Conservation (phyloP, 2,797 vertebrate species). For the Mareca strepera region DNA sequence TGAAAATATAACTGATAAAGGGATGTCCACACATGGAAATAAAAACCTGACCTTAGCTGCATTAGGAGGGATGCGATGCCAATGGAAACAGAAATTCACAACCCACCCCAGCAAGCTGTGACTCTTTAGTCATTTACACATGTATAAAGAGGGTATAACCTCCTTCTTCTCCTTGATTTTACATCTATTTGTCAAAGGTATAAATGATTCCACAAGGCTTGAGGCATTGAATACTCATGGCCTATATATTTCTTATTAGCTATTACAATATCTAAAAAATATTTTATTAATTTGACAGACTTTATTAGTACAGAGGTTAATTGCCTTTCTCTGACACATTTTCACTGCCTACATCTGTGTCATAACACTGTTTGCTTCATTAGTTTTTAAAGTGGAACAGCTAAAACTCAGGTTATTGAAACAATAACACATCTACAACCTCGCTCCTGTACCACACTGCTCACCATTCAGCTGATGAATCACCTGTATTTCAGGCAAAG, state of each 20-base stretch:
- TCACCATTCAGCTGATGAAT: slow-evolving; percentile 64
- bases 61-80: neutral
- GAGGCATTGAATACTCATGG: neutral
- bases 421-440: slow-evolving; percentile 18
- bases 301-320: slow-evolving; percentile 75
- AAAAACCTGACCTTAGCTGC: neutral
- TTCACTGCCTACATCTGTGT: slow-evolving; percentile 76
- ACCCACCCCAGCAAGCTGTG: neutral
- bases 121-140: neutral
- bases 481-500: slow-evolving; percentile 54
- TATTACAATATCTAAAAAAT: slow-evolving; percentile 44
- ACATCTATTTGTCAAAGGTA: neutral
- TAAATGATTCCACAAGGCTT: neutral
- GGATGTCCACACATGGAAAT: neutral
- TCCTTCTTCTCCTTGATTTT: neutral
- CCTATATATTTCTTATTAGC: slow-evolving; percentile 33
- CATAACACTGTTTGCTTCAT: slow-evolving; percentile 81
- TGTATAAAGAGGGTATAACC: neutral
- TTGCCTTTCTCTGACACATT: slow-evolving; percentile 76
- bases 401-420: slow-evolving; percentile 46
- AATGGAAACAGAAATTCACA: neutral
- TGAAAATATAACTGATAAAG: neutral
- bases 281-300: slow-evolving; percentile 64
- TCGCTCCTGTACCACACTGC: slow-evolving; percentile 35
- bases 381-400: slow-evolving; percentile 78